phyloP scores from a whole-genome alignment of 2,888 invertebrate species.

The Timema podura region DNA sequence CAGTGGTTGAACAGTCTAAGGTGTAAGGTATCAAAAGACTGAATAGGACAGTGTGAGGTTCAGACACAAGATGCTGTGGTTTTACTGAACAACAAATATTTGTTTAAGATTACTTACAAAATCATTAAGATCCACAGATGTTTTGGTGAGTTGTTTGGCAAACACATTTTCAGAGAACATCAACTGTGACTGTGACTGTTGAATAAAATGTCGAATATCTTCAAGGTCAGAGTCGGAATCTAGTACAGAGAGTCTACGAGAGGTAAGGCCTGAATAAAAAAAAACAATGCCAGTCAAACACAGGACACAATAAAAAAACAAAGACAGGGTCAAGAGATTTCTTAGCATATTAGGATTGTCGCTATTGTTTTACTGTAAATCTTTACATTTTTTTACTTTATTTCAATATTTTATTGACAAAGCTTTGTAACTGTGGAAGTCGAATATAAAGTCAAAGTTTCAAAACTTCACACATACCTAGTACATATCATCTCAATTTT shows the following conservation, averaged over 20 bases:
- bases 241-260: conserved; percentile 34
- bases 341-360: background rate
- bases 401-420: too few species aligned
- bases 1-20: too few species aligned
- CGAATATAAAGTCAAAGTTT: too few species aligned
- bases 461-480: too few species aligned
- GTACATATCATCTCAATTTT: too few species aligned
- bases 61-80: background rate
- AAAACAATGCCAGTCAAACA: background rate
- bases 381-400: background rate
- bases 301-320: too few species aligned
- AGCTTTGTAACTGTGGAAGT: too few species aligned
- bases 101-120: conserved; percentile 28
- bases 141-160: conserved; percentile 48
- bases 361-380: background rate
- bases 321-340: background rate
- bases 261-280: conserved; percentile 27
- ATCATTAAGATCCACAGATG: conserved; percentile 31
- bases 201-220: conserved; percentile 59
- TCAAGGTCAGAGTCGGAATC: conserved; percentile 66
- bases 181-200: conserved; percentile 60
- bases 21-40: conserved; percentile 30
- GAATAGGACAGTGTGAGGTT: background rate
- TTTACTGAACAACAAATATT: too few species aligned
- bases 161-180: conserved; percentile 57